Evolutionary conservation across 2,888 invertebrate genomes (phyloP), one percentile per base, ranked within the genome.

Genomic region (Lepidonotus clava): DNA sequence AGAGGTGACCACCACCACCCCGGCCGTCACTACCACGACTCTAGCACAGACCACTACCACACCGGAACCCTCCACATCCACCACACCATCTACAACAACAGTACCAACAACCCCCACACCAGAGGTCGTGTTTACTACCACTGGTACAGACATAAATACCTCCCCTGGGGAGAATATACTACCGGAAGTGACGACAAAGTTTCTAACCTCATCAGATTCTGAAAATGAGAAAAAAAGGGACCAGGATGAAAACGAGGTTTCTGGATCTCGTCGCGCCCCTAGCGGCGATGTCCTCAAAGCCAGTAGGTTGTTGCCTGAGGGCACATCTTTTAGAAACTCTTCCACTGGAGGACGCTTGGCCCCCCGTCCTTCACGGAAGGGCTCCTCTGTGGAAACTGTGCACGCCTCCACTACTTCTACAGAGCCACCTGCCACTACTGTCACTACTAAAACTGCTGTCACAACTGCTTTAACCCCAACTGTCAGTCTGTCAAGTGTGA

Each of bases 271-370:
- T 18, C 8, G 38, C 0, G 21, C 38, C 71, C 36, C 34, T 71
- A 38, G 38, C 11, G 71, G 71, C 18, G 38, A 71, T n/a, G 2
- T 38, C 1, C 36, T 71, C 1, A 71, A 18, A 71, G 71, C 71
- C 71, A 71, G 71, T 71, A 71, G 36, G 71, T 71, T 71, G 34
- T 71, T 71, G 36, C 71, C 71, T 38, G 34, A 71, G 34, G 14
- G 11, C 1, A 34, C 36, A 11, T 5, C 71, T 71, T 71, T 38
- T 38, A 11, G 36, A 11, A 34, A 34, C 36, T 11, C 11, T 6
- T 71, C 71, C 18, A 34, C 36, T 34, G 38, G 34, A n/a, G 21
- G 14, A 1, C 38, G 36, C 18, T 14, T 38, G 4, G 14, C 11
- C 28, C 21, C 85, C 32, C 11, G n/a, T 8, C 80, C 51, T 1